Evolutionary conservation across 92 coral and sea anemone genomes (phyloP), one percentile per base, ranked within the genome.

Genomic region (Parazoanthus swiftii): DNA sequence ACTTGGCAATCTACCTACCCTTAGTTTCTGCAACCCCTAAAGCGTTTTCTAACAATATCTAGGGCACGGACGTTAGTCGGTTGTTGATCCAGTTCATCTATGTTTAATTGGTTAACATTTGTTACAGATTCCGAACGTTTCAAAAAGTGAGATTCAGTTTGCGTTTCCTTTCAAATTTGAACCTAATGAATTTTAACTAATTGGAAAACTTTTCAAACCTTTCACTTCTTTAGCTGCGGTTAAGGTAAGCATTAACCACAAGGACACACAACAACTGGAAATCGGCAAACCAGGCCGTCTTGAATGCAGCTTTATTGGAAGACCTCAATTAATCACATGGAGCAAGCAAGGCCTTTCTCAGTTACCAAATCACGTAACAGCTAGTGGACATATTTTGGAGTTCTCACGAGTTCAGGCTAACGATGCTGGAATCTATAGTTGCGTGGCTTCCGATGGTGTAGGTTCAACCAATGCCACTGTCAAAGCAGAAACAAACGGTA

Each of bases 311-410:
- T 92, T 93, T 81, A 92, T 79, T 21, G 96, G 98, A 8, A 80
- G 91, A 21, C 98, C 96, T 33, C 80, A 89, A 71, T 88, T 91
- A 29, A 90, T 95, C 86, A 93, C 94, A 88, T 95, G 98, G 98
- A 80, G 82, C 42, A 95, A 95, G 85, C 88, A 90, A n/a, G 98
- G 93, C 21, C 86, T 93, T 79, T 88, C 86, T 50, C 76, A 91
- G 43, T 80, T 94, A 86, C 94, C 93, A 39, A 86, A 89, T 73
- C 93, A 91, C 88, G 90, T 93, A 91, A 86, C 94, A 80, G 93
- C 94, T 4, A 89, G 89, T 46, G 91, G 83, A 86, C 89, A 79
- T 77, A 89, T 77, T 76, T 83, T 95, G 68, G 86, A 91, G 85
- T 93, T 95, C 81, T 89, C 92, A 9, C 77, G 85, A 86, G 98